Evolutionary conservation across 2,113 vertebrate species (phyloP), one percentile per base, ranked within the genome.

Genomic region (Kryptolebias marmoratus): DNA sequence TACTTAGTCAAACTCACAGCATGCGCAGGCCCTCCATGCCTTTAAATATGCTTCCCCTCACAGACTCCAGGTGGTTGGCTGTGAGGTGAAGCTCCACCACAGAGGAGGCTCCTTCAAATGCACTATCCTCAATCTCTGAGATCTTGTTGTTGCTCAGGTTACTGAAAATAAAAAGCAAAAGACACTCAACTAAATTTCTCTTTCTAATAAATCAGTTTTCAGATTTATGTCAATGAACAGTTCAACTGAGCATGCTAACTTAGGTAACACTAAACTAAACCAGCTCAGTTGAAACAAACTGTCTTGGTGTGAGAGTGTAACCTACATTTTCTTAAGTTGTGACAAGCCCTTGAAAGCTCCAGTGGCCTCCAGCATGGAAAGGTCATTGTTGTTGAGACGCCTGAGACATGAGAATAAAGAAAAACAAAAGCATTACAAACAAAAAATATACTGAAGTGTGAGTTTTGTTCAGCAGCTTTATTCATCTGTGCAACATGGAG

Each of bases 141-240:
- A 99, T 95, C 83, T 98, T 98, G 89, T 99, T 99, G 93, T 98
- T 99, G 93, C 97, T 99, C 83, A 99, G 90, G 83, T 99, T 99
- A 73, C 98, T 99, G 88, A 28, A 42, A 10, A 6, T 57, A 42
- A 60, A 22, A 76, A 44, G 56, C 18, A 3, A 49, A 44, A 27
- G 45, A 0, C 5, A 30, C 7, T 7, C 32, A 36, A 4, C 7
- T 36, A 36, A 36, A 36, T 36, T 36, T 36, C 32, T 22, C 22
- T 22, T 22, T 22, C 22, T 22, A 22, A 22, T 22, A 36, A 36
- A 36, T 36, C 7, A 4, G 3, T 36, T 36, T 36, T 36, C 11
- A 45, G 10, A 7, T 45, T 10, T 5, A 45, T 45, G 44, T 11
- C 8, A 13, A 45, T 45, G 44, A 10, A 54, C 11, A 27, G 11